Evolutionary conservation across 2,113 vertebrate genomes (phyloP), one percentile per base, ranked within the genome.

Genomic region (Sitta europaea): DNA sequence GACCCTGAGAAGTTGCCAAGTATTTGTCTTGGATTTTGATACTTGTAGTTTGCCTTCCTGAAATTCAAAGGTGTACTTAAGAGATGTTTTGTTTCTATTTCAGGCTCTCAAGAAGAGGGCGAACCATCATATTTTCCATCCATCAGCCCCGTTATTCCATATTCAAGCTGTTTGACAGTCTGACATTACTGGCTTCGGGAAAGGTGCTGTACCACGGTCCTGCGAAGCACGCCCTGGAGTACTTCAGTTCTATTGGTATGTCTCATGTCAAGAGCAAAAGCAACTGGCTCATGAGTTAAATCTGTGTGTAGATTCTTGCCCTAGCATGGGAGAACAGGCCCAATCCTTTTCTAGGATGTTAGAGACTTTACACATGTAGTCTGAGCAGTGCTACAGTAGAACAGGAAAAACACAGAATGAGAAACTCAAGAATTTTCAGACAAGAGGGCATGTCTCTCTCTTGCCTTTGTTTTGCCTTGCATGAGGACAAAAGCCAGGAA

Each of bases 101-200:
- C 90, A 98, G 97, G 43, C 96, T 98, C 45, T 97, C 97, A 38
- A 94, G 96, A 95, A 95, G 94, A 86, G 97, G 97, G 24, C 43
- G 97, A 94, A 98, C 97, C 38, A 97, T 98, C 76, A 96, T 98
- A 74, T 97, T 98, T 77, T 98, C 97, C 17, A 98, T 98, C 90
- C 97, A 98, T 62, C 97, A 98, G 81, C 97, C 97, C 16, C 97
- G 97, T 21, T 98, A 97, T 45, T 98, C 97, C 38, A 98, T 98
- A 92, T 98, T 97, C 93, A 97, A 97, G 82, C 93, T 98, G 53
- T 98, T 98, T 92, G 97, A 98, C 74, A 97, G 97, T 58, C 58
- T 98, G 78, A 98, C 97, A 1, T 86, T 98, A 38, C 73, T 98
- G 70, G 97, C 96, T 78, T 83, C 87, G 3, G 97, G 97, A 42